phyloP scores from a whole-genome alignment of 1,140 invertebrate genomes.

The Microplitis mediator region DNA sequence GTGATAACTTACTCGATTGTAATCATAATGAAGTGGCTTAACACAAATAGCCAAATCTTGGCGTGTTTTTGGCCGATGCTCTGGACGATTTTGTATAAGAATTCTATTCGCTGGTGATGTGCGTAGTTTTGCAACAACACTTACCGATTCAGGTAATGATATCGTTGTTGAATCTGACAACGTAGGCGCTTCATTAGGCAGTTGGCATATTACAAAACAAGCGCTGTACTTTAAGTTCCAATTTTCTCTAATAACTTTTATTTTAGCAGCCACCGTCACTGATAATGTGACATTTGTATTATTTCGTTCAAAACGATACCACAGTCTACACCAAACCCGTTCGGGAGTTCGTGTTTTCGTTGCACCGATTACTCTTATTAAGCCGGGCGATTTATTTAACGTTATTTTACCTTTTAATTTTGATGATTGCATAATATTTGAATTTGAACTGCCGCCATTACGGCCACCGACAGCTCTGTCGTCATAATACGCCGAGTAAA shows the following conservation, averaged over 20 bases:
- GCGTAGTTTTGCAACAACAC: conserved; percentile 67
- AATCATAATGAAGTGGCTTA: conserved; percentile 90
- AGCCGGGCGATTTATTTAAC: conserved; percentile 50
- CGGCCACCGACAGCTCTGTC: conserved; percentile 66
- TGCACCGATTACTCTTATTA: conserved; percentile 83
- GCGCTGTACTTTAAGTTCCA: conserved; percentile 94
- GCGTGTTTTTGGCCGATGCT: conserved; percentile 57
- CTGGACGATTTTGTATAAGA: conserved; percentile 61
- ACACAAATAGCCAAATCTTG: conserved; percentile 82
- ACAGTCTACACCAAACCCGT: conserved; percentile 85
- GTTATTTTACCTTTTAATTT: neutral
- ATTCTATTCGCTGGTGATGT: conserved; percentile 69
- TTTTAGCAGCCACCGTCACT: conserved; percentile 74
- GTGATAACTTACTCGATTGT: conserved; percentile 69
- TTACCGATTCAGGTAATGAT: conserved; percentile 66
- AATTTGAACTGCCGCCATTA: conserved; percentile 18
- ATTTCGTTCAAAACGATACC: conserved; percentile 65
- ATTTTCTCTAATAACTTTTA: conserved; percentile 89
- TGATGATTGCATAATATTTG: conserved; percentile 7
- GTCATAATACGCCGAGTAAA: conserved; percentile 90
- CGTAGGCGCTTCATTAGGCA: conserved; percentile 63
- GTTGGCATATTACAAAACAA: conserved; percentile 83
- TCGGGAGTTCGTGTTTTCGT: conserved; percentile 83
- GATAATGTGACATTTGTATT: conserved; percentile 59
- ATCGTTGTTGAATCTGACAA: neutral